Percentiles rank a stretch among this genome's conserved stretches.
These are phyloP conservation scores for Colletes gigas DNA, from an alignment of 1,140 invertebrate genomes.

Conservation along the genomic window DNA sequence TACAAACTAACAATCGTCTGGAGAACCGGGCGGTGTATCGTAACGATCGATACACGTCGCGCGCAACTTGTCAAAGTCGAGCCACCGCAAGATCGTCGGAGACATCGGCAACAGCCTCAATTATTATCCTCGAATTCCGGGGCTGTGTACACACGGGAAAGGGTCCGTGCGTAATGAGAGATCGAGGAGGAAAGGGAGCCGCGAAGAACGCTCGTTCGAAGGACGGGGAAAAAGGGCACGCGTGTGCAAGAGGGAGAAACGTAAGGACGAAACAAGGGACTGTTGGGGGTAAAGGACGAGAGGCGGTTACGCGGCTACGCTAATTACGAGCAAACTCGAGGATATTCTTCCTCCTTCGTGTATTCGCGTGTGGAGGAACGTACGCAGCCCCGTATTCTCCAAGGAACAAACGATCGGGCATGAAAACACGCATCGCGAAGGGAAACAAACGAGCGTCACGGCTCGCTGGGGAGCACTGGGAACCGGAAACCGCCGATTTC, in stretches of 20 bases:
- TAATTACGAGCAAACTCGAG: conserved; percentile 50
- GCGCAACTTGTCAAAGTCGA: conserved; percentile 44
- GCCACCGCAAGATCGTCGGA: conserved; percentile 35
- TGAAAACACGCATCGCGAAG: conserved; percentile 54
- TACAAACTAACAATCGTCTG: conserved; percentile 7
- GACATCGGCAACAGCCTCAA: conserved; percentile 34
- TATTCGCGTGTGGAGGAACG: background rate
- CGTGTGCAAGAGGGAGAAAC: too few species aligned
- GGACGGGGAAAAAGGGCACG: background rate
- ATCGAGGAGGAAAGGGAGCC: background rate
- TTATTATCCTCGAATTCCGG: conserved; percentile 46
- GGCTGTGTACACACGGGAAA: background rate
- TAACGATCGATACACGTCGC: conserved; percentile 39
- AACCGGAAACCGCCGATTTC: conserved; percentile 72
- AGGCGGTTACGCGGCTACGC: conserved; percentile 38
- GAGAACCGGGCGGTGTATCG: background rate
- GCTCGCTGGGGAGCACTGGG: conserved; percentile 65
- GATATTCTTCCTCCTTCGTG: conserved; percentile 34
- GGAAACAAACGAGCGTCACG: conserved; percentile 71
- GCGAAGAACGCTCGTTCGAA: too few species aligned
- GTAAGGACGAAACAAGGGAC: background rate
- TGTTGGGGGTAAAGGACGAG: conserved; percentile 19
- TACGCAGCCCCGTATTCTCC: background rate
- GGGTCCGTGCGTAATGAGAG: conserved; percentile 22
- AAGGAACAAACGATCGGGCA: conserved; percentile 37